A percentile compares a stretch with the other conserved stretches of the same genome.
These are phyloP conservation scores for Ochropleura plecta DNA, from an alignment of 2,888 invertebrate species.

Conservation along the genomic window DNA sequence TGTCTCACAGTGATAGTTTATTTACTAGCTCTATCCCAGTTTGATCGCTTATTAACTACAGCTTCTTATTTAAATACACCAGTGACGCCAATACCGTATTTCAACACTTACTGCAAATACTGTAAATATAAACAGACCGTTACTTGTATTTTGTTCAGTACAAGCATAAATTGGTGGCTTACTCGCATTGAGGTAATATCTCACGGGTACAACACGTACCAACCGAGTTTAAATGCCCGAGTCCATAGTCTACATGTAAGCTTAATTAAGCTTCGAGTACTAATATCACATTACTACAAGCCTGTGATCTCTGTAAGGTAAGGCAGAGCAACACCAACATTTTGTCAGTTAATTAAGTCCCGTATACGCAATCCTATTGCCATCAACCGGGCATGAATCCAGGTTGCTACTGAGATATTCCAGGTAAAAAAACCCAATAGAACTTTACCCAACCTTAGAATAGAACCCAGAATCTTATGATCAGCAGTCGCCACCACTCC, in stretches of 20 bases:
- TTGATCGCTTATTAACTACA: background rate
- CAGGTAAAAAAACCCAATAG: no score
- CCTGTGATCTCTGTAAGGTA: no score
- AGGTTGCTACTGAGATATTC: no score
- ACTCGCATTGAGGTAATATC: background rate
- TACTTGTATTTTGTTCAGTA: background rate
- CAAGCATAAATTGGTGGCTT: background rate
- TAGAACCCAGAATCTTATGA: no score
- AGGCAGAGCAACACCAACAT: no score
- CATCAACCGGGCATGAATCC: no score
- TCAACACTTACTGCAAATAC: slow-evolving; percentile 15
- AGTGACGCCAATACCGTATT: background rate
- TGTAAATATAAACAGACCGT: background rate
- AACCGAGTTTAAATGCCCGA: background rate
- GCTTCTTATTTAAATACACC: background rate
- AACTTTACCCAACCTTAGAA: no score
- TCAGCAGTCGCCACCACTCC: no score
- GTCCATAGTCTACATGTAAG: background rate
- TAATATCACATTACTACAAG: no score
- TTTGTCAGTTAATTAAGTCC: no score
- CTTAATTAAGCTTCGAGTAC: background rate
- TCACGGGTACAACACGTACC: background rate
- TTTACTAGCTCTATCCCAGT: background rate
- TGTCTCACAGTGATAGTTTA: background rate
- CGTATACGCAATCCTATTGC: no score